Evolutionary conservation across 2,888 invertebrate species (phyloP), one percentile per base, ranked within the genome.

Genomic region (Hipparchia semele): DNA sequence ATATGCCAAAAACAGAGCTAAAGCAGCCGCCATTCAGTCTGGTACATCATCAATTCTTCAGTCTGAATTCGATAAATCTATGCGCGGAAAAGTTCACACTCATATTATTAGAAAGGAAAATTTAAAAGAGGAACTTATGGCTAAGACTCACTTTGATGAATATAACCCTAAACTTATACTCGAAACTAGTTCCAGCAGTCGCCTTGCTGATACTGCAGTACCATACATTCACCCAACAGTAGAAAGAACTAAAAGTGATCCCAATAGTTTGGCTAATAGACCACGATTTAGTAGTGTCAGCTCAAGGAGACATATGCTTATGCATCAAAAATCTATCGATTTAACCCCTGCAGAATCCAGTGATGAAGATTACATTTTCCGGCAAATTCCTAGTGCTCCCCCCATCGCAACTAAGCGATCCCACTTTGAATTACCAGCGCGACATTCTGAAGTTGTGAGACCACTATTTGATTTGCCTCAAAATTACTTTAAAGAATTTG

Each of bases 241-340:
- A 0, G 97, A 97, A 86, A 95, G 98, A 76, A 98, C 98, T 5
- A 98, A 97, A 86, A 97, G 97, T 81, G 98, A 98, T 92, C 98
- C 98, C 0, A 97, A 97, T 85, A 96, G 96, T 53, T 91, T 96
- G 69, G 96, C 97, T 0, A 96, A 96, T 80, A 94, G 97, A 72
- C 96, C 96, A 75, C 94, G 97, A 13, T 92, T 97, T 70, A 96
- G 96, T 74, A 96, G 96, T 73, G 96, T 96, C 5, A 96, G 95
- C 82, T 96, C 96, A 3, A 95, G 97, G n/a, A 94, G 97, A 23
- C 96, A 97, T 87, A 95, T 97, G 49, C 86, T 97, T 45, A 97
- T 96, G 96, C 97, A 97, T 87, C 97, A 97, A 82, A 97, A 97
- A 84, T 97, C 97, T 0, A 97, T 97, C 74, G 97, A 97, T 83